phyloP scores from a whole-genome alignment of 2,113 vertebrate species.

The Strix uralensis region DNA sequence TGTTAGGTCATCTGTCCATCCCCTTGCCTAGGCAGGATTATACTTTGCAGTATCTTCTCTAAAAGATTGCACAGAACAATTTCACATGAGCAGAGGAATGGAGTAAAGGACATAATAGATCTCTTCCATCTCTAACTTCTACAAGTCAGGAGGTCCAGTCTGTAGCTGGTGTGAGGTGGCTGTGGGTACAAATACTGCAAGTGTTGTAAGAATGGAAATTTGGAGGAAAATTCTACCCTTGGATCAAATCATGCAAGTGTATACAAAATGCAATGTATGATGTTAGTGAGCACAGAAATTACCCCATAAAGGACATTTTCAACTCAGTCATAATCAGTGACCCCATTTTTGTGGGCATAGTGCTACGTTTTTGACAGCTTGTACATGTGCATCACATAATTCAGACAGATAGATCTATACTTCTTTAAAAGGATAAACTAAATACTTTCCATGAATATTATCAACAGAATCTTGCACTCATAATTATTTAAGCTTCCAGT shows the following conservation, averaged over 20 bases:
- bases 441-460: background rate
- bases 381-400: background rate
- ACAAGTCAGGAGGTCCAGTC: conserved; percentile 17
- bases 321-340: background rate
- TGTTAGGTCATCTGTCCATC: conserved; percentile 43
- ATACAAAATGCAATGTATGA: background rate
- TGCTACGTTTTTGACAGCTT: background rate
- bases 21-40: conserved; percentile 56
- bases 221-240: background rate
- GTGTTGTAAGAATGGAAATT: background rate
- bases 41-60: conserved; percentile 27
- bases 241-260: background rate
- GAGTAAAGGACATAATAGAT: conserved; percentile 66
- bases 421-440: background rate
- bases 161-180: background rate
- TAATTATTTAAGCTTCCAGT: background rate
- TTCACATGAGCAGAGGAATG: conserved; percentile 55
- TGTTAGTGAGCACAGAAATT: background rate
- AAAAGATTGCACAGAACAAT: conserved; percentile 59
- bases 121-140: conserved; percentile 63
- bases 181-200: background rate
- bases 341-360: background rate
- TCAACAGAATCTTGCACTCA: background rate
- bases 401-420: background rate
- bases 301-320: background rate